A percentile compares a stretch with the other conserved stretches of the same genome.
phyloP scores from a whole-genome alignment of 53 echinoderm and acorn worm species.

The Glandiceps talaboti region DNA sequence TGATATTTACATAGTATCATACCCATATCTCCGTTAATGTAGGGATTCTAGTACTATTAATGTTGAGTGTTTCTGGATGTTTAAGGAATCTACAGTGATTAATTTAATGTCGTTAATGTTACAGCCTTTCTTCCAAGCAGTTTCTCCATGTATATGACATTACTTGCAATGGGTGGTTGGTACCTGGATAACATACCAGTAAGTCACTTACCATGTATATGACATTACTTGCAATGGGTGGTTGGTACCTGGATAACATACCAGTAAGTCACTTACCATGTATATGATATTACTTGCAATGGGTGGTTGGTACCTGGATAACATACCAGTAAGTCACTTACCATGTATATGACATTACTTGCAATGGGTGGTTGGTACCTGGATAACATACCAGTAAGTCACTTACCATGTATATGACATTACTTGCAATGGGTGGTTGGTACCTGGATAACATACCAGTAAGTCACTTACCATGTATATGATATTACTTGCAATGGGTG shows the following conservation, averaged over 20 bases:
- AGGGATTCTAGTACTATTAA: no score
- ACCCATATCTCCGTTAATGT: no score
- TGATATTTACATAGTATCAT: no score
- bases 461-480: conserved; percentile 88
- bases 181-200: conserved; percentile 60
- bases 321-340: conserved; percentile 63
- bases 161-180: conserved; percentile 91
- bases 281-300: conserved; percentile 92
- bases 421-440: conserved; percentile 90
- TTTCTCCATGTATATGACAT: conserved; percentile 98
- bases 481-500: conserved; percentile 84
- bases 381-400: conserved; percentile 57
- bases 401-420: conserved; percentile 95
- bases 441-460: conserved; percentile 59
- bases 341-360: conserved; percentile 96
- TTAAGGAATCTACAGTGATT: no score
- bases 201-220: conserved; percentile 92
- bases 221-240: conserved; percentile 88
- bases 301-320: conserved; percentile 81
- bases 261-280: conserved; percentile 84
- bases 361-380: conserved; percentile 90
- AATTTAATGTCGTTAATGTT: no score
- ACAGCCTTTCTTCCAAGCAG: conserved; percentile 86
- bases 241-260: conserved; percentile 71
- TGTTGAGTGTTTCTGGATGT: no score